These are phyloP conservation scores for Timema cristinae DNA, from an alignment of 2,888 invertebrate species.

Conservation along the genomic window DNA sequence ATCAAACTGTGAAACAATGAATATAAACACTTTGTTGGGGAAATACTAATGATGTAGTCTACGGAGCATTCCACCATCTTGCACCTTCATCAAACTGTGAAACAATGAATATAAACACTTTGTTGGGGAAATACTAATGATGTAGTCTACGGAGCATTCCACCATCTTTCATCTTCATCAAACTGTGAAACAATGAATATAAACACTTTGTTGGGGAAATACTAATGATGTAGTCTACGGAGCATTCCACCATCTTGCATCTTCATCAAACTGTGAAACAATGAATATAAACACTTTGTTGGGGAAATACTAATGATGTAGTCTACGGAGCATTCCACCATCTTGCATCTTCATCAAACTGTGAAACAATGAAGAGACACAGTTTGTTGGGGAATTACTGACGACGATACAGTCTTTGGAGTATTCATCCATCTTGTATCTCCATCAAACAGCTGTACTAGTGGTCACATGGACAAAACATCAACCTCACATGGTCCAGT, in stretches of 20 bases:
- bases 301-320: conserved; percentile 10
- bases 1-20: background rate
- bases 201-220: background rate
- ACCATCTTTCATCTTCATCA: conserved; percentile 9
- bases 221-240: background rate
- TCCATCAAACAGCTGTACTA: too few species aligned
- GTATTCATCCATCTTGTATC: too few species aligned
- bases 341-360: conserved; percentile 11
- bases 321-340: conserved; percentile 1
- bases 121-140: conserved; percentile 5
- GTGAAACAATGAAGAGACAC: background rate
- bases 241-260: conserved; percentile 13
- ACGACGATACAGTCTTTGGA: too few species aligned
- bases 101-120: background rate
- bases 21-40: background rate
- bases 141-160: background rate
- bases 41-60: conserved; percentile 5
- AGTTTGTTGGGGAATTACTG: too few species aligned
- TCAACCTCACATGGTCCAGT: too few species aligned
- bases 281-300: background rate
- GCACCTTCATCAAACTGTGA: conserved; percentile 4
- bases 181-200: background rate
- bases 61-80: conserved; percentile 7
- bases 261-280: background rate
- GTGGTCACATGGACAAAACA: too few species aligned